phyloP scores from a whole-genome alignment of 2,113 vertebrate genomes.

The Puntigrus tetrazona region DNA sequence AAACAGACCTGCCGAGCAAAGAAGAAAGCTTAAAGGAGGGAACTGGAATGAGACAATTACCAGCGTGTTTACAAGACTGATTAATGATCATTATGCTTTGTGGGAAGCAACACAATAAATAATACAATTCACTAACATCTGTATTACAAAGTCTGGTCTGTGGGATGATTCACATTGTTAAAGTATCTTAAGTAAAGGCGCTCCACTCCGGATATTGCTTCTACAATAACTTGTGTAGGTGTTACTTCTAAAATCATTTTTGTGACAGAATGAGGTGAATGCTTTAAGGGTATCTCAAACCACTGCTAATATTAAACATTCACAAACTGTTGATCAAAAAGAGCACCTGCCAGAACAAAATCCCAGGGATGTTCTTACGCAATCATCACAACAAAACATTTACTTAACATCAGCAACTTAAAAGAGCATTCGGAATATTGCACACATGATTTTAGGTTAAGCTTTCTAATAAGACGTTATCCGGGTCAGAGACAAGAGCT shows the following conservation, averaged over 20 bases:
- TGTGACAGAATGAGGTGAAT: conserved; percentile 7
- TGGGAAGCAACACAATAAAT: conserved; percentile 13
- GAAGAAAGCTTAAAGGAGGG: not conserved
- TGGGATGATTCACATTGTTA: not conserved
- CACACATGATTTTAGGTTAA: not conserved
- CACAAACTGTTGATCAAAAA: not conserved
- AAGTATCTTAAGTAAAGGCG: not conserved
- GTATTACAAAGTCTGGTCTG: not conserved
- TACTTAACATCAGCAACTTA: not conserved
- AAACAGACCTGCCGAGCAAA: not conserved
- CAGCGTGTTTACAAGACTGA: conserved; percentile 15
- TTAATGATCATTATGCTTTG: conserved; percentile 15
- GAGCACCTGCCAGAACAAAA: not conserved
- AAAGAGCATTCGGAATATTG: not conserved
- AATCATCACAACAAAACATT: conserved; percentile 1
- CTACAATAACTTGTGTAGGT: not conserved
- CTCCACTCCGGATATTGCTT: not conserved
- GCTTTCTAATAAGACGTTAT: not conserved
- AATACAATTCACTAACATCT: not conserved
- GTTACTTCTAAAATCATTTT: not conserved
- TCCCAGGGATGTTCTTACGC: not conserved
- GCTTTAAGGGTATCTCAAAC: not conserved
- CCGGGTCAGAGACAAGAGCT: not conserved
- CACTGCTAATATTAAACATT: conserved; percentile 10
- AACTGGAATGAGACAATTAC: conserved; percentile 23